These are phyloP conservation scores for Oreonectes daqikongensis DNA, from an alignment of 2,797 vertebrate species.

Conservation along the genomic window DNA sequence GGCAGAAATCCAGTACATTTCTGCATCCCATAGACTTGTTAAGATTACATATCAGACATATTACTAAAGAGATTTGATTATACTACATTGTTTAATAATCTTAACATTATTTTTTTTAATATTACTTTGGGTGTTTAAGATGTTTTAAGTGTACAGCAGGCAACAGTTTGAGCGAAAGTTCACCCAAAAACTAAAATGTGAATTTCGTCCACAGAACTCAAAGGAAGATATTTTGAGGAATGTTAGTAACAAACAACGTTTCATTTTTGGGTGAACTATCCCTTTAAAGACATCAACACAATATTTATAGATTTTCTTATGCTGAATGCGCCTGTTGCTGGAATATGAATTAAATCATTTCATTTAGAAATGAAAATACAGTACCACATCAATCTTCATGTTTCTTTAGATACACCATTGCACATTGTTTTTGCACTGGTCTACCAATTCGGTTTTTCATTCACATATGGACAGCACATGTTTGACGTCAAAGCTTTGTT, in stretches of 20 bases:
- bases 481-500: slow-evolving; percentile 1
- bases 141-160: too few species aligned
- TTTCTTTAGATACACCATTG: not conserved
- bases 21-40: not conserved
- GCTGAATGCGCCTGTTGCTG: too few species aligned
- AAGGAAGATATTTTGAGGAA: too few species aligned
- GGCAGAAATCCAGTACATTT: not conserved
- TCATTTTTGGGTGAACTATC: too few species aligned
- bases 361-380: not conserved
- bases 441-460: not conserved
- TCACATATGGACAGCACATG: slow-evolving; percentile 22
- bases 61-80: not conserved
- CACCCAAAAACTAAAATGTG: too few species aligned
- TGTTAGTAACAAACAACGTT: too few species aligned
- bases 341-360: not conserved
- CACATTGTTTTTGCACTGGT: not conserved
- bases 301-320: too few species aligned
- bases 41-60: not conserved
- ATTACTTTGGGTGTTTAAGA: too few species aligned
- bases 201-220: too few species aligned
- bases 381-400: not conserved
- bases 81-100: not conserved
- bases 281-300: too few species aligned
- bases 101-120: not conserved
- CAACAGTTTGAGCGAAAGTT: too few species aligned